Percentiles rank a stretch among this genome's conserved stretches.
Conservation (phyloP, 2,888 invertebrate species). For the Euclidia mi region DNA sequence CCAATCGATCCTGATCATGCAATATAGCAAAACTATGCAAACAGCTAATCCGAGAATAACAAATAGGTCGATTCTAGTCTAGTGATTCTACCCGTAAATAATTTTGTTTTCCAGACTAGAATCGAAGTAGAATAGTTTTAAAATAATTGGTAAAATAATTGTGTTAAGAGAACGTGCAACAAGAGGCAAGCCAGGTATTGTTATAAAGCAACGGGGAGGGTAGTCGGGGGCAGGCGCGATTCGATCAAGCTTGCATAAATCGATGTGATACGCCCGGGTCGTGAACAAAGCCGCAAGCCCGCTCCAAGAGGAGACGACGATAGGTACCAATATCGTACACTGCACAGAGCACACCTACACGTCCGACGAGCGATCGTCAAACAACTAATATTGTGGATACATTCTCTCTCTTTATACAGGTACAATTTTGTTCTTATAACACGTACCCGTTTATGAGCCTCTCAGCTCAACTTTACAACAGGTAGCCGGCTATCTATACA, state of each 20-base stretch:
- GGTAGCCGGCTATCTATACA: conserved; percentile 35
- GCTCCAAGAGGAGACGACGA: conserved; percentile 71
- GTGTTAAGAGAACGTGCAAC: conserved; percentile 61
- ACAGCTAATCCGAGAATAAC: no score
- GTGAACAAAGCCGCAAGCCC: conserved; percentile 85
- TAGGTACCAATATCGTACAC: conserved; percentile 45
- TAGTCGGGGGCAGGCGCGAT: conserved; percentile 69
- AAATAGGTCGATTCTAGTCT: no score
- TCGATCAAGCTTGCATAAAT: conserved; percentile 88
- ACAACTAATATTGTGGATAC: conserved; percentile 47
- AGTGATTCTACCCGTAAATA: no score
- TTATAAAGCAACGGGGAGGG: conserved; percentile 64
- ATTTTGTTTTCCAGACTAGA: no score
- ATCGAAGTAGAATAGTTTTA: conserved; percentile 20
- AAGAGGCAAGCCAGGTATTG: conserved; percentile 73
- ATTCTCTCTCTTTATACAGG: conserved; percentile 33
- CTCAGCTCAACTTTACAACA: conserved; percentile 31
- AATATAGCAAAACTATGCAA: no score
- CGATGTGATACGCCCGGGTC: conserved; percentile 86
- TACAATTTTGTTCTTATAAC: conserved; percentile 19
- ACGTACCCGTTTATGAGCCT: conserved; percentile 37
- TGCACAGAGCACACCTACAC: conserved; percentile 35
- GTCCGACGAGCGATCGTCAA: conserved; percentile 41
- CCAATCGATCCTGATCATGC: no score
- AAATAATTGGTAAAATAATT: conserved; percentile 44